Conservation (phyloP, 2,113 vertebrate species). For the Pedionomus torquatus region DNA sequence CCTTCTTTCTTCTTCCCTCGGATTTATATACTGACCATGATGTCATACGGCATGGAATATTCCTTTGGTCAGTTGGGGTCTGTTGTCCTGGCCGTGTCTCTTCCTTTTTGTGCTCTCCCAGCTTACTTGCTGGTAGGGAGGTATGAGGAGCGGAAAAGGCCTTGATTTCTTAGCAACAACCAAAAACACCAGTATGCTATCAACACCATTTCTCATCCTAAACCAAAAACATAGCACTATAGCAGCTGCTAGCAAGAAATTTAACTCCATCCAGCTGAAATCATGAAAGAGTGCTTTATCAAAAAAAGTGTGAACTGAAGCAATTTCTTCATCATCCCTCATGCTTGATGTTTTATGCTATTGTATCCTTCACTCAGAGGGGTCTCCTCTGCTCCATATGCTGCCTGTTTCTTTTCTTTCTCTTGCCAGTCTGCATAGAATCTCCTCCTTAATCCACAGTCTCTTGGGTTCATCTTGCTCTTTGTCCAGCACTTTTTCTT, state of each 20-base stretch:
- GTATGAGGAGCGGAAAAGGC: not conserved
- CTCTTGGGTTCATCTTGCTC: not conserved
- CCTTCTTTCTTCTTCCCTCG: not conserved
- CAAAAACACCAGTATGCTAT: not conserved
- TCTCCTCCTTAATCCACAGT: not conserved
- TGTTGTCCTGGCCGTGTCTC: not conserved
- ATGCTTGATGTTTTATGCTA: not conserved
- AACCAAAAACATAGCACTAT: not conserved
- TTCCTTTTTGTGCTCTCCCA: not conserved
- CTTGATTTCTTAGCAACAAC: not conserved
- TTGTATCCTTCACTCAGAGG: not conserved
- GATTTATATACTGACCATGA: not conserved
- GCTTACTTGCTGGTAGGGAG: not conserved
- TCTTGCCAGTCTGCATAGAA: not conserved
- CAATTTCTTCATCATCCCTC: not conserved
- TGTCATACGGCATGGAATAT: not conserved
- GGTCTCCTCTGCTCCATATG: not conserved
- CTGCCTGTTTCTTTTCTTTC: not conserved
- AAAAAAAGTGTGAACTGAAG: not conserved
- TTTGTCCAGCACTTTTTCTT: not conserved
- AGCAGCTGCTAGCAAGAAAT: not conserved
- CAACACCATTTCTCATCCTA: not conserved
- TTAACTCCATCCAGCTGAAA: not conserved
- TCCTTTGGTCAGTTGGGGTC: not conserved
- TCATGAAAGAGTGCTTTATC: not conserved